phyloP scores from a whole-genome alignment of 2,888 invertebrate genomes.

The Agonopterix subpropinquella region DNA sequence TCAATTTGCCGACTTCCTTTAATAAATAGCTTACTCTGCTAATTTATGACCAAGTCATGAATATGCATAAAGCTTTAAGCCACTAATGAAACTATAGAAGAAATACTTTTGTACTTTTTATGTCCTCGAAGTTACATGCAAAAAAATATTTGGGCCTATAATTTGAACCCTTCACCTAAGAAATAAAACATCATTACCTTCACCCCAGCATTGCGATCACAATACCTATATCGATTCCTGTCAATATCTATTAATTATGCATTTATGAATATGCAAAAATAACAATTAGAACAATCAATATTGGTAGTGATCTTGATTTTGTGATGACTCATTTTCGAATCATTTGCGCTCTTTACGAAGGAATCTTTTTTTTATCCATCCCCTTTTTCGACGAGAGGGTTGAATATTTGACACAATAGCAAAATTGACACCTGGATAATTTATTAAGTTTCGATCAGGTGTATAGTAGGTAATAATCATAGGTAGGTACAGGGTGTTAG shows the following conservation, averaged over 20 bases:
- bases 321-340: conserved; percentile 40
- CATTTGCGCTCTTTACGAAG: conserved; percentile 27
- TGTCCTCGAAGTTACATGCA: neutral
- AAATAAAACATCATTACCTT: neutral
- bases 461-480: too few species aligned
- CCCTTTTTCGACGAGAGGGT: conserved; percentile 8
- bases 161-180: conserved; percentile 19
- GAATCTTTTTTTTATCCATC: conserved; percentile 9
- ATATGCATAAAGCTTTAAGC: conserved; percentile 46
- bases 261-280: conserved; percentile 68
- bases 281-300: conserved; percentile 62
- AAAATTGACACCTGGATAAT: conserved; percentile 7
- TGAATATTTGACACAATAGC: conserved; percentile 4
- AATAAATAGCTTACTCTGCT: neutral
- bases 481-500: too few species aligned
- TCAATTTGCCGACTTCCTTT: too few species aligned
- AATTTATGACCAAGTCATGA: conserved; percentile 53
- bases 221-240: conserved; percentile 18
- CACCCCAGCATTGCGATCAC: conserved; percentile 10
- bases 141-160: conserved; percentile 14
- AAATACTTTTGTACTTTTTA: conserved; percentile 10
- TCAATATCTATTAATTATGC: conserved; percentile 19
- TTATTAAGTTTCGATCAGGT: too few species aligned
- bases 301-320: conserved; percentile 43
- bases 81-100: conserved; percentile 4